phyloP scores from a whole-genome alignment of 2,113 vertebrate species.

The Procavia capensis region DNA sequence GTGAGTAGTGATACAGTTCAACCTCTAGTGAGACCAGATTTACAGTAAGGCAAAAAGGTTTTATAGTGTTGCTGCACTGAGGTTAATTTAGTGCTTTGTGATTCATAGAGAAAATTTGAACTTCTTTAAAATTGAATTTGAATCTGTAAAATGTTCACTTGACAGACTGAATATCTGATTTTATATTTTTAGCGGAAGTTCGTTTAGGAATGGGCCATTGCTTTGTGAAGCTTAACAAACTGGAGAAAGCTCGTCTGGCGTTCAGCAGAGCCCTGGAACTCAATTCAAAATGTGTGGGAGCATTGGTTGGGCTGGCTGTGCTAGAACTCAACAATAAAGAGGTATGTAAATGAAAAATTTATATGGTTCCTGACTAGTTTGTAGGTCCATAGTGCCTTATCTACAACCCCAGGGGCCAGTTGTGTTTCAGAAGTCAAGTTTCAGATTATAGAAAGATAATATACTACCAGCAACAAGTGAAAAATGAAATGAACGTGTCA shows the following conservation, averaged over 20 bases:
- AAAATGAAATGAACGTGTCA: not conserved
- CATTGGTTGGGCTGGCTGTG: constrained; percentile 97
- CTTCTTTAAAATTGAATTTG: not conserved
- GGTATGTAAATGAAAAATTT: constrained; percentile 76
- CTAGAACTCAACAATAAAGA: constrained; percentile 99
- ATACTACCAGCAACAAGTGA: not conserved
- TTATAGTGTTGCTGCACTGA: not conserved
- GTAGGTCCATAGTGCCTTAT: not conserved
- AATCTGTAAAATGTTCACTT: constrained; percentile 38
- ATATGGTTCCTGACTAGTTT: not conserved
- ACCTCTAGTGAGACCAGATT: constrained; percentile 1
- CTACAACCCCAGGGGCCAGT: not conserved
- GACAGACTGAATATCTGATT: constrained; percentile 47
- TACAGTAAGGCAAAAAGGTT: not conserved
- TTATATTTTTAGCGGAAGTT: constrained; percentile 92
- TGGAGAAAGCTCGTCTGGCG: constrained; percentile 97
- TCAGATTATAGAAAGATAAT: not conserved
- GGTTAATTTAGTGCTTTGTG: constrained; percentile 15
- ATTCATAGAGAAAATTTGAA: constrained; percentile 3
- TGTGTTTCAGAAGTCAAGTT: constrained; percentile 29
- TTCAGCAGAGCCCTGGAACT: constrained; percentile 97
- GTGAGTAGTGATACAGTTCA: not conserved
- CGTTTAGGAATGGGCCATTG: constrained; percentile 99
- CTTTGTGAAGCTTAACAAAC: constrained; percentile 97
- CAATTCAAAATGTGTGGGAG: constrained; percentile 98